Evolutionary conservation across 92 coral and sea anemone species (phyloP), one percentile per base, ranked within the genome.

Genomic region (Bergia sp.): DNA sequence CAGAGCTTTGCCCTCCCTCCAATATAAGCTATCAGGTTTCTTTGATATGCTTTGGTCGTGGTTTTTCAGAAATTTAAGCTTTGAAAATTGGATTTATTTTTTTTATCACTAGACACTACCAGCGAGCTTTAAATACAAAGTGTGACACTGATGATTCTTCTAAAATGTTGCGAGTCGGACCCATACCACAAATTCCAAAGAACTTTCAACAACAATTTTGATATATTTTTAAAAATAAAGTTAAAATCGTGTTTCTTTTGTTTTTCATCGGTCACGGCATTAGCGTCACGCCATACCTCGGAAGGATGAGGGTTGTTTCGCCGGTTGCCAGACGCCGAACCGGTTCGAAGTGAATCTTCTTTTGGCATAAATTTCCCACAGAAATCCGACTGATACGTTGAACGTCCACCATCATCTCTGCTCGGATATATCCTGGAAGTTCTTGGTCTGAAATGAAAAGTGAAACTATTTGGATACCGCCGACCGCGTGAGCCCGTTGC

Each of bases 241-340:
- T 21, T 7, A 21, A 86, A 12, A 13, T 10, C 3, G 0, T 4
- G 0, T 18, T 10, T 73, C 77, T 37, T 36, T 78, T 78, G 50
- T 23, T 47, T 29, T 42, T 55, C 5, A 38, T 41, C 11, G 16
- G 50, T 44, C 75, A 82, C 76, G 53, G 29, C 18, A 41, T 81
- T 10, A 1, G 43, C 78, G 67, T 84, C 87, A 84, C 67, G 79
- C 79, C 36, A 90, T 89, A 97, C 99, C 96, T 97, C 92, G 11
- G 94, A 92, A 16, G 99, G 99, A 87, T 97, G 99, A 1, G 99
- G 99, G 47, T 97, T 97, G 92, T 97, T 97, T 55, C 99, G 89
- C 50, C 95, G 93, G 72, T 87, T 72, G 18, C 96, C 98, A 74
- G 96, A 93, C 21, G 96, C 77, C 77, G 95, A 88, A 78, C 97